Evolutionary conservation across 2,888 invertebrate species (phyloP), one percentile per base, ranked within the genome.

Genomic region (Agrochola circellaris): DNA sequence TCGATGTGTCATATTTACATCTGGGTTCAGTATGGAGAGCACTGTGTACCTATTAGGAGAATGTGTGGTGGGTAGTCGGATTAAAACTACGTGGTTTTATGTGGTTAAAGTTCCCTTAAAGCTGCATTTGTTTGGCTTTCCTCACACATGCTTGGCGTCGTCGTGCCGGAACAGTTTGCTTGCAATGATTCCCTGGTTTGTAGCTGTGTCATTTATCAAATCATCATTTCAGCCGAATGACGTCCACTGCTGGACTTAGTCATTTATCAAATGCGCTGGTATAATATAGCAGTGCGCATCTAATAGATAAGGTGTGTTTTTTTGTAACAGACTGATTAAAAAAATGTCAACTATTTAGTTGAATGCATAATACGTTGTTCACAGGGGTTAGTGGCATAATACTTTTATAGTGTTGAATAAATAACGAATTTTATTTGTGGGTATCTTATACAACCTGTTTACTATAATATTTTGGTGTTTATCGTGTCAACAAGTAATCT

Each of bases 81-180:
- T 38, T 38, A 38, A 5, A 23, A 23, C 7, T 58, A 58, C 7
- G 34, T 51, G n/a, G n/a, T 60, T 58, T 42, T 42, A 65, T 8
- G 51, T 34, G 15, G 42, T 51, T 77, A 30, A 66, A 76, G n/a
- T 77, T 77, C 30, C 45, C 1, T 62, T 26, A 45, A 54, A 77
- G 67, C 61, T 34, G 77, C 45, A 62, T 69, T 77, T 77, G 51
- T 77, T 45, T 62, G 69, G 77, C 61, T 77, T 77, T 38, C 13
- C 23, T 17, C 68, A 51, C n/a, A 51, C n/a, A 58, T 51, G 51
- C 20, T 20, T 20, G 48, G 8, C 51, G 2, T 23, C 23, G 20
- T 51, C 51, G 51, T 51, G 23, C 60, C 3, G 13, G 13, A 38
- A 64, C 34, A 30, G 15, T 48, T 75, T 38, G 30, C 11, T 54